Percentiles rank a stretch among this genome's conserved stretches.
These are phyloP conservation scores for Drosophila suboccidentalis DNA, from an alignment of 2,888 invertebrate genomes.

Conservation along the genomic window DNA sequence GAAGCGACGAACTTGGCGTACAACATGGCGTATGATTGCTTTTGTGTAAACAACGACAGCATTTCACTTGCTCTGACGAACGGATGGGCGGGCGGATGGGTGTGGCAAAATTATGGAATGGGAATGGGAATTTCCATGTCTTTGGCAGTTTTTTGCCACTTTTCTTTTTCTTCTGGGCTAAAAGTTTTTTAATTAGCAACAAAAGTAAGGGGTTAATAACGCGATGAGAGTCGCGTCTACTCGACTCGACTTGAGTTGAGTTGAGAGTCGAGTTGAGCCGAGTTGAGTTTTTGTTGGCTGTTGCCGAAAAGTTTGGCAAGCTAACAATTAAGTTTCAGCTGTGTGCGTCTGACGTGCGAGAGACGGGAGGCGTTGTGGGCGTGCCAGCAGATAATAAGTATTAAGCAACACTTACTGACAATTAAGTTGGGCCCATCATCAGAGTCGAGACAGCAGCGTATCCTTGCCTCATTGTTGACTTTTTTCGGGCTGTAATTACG, in stretches of 20 bases:
- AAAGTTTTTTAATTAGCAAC: conserved; percentile 84
- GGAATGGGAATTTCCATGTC: conserved; percentile 48
- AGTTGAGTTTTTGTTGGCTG: conserved; percentile 61
- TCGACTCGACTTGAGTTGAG: not conserved
- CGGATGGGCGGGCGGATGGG: conserved; percentile 16
- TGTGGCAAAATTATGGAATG: not conserved
- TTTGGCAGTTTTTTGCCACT: conserved; percentile 64
- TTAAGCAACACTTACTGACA: conserved; percentile 82
- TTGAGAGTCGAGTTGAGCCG: conserved; percentile 26
- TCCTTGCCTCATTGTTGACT: conserved; percentile 66
- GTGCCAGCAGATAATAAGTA: conserved; percentile 73
- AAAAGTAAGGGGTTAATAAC: conserved; percentile 80
- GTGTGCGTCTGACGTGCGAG: conserved; percentile 70
- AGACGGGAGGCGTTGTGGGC: conserved; percentile 18
- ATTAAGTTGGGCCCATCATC: conserved; percentile 66
- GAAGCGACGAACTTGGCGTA: conserved; percentile 61
- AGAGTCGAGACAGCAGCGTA: conserved; percentile 5
- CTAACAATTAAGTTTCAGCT: conserved; percentile 80
- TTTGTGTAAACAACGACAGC: conserved; percentile 78
- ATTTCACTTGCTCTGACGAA: conserved; percentile 28
- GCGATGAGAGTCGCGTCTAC: conserved; percentile 21
- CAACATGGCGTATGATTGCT: conserved; percentile 81
- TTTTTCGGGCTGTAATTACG: conserved; percentile 79
- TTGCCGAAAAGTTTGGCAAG: conserved; percentile 76
- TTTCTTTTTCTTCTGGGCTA: conserved; percentile 53